phyloP scores from a whole-genome alignment of 1,140 invertebrate genomes.

The Lasaia peninsularis region DNA sequence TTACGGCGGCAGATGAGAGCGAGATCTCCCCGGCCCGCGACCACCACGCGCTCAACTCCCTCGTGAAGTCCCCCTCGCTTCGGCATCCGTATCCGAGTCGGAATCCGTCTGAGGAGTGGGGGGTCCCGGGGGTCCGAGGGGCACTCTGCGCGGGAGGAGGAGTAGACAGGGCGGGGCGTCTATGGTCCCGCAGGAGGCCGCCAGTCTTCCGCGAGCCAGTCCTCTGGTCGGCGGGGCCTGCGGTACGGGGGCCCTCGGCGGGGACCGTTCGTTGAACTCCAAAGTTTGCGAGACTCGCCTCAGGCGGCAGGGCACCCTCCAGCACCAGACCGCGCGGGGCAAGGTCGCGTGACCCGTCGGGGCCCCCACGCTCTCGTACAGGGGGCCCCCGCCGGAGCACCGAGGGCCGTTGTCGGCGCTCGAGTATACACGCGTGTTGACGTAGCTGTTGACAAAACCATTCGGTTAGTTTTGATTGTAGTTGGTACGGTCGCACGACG shows the following conservation, averaged over 20 bases:
- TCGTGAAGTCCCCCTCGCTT: background rate
- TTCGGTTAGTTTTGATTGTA: too few relatives aligned
- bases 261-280: constrained; percentile 45
- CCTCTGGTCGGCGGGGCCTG: constrained; percentile 18
- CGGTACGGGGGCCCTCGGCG: constrained; percentile 21
- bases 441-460: constrained; percentile 17
- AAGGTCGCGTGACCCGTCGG: background rate
- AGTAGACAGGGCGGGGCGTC: constrained; percentile 28
- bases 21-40: too few relatives aligned
- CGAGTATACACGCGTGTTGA: constrained; percentile 28
- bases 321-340: constrained; percentile 21
- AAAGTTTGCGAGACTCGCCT: constrained; percentile 47
- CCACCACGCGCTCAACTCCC: too few relatives aligned
- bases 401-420: constrained; percentile 22
- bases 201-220: constrained; percentile 27
- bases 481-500: too few relatives aligned
- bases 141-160: constrained; percentile 29
- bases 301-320: constrained; percentile 32
- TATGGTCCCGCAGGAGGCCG: constrained; percentile 44
- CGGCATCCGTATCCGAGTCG: constrained; percentile 8
- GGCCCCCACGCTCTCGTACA: constrained; percentile 26
- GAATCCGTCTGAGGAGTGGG: constrained; percentile 8
- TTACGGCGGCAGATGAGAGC: too few relatives aligned
- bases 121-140: constrained; percentile 18
- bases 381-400: constrained; percentile 7